These are phyloP conservation scores for Cybosia mesomella DNA, from an alignment of 2,888 invertebrate species.

Conservation along the genomic window DNA sequence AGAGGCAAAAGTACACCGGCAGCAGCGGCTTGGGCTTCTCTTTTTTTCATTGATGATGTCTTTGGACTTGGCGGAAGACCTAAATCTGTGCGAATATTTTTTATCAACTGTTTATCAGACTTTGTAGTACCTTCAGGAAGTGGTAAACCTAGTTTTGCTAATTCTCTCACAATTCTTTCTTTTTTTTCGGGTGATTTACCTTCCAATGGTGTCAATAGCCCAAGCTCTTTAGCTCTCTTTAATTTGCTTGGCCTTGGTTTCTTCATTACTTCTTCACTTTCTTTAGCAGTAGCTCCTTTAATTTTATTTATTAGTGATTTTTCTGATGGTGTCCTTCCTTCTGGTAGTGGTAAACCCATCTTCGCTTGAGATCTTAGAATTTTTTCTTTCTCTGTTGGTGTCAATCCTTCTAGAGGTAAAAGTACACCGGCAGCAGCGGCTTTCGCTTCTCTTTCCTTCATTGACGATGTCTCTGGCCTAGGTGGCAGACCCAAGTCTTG, in stretches of 20 bases:
- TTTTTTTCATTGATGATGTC: conserved; percentile 33
- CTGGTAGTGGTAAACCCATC: conserved; percentile 35
- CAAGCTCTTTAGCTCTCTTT: conserved; percentile 35
- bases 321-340: conserved; percentile 45
- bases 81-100: conserved; percentile 23
- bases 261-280: too few species aligned
- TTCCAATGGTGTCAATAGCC: conserved; percentile 50
- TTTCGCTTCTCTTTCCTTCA: conserved; percentile 31
- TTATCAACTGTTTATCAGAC: conserved; percentile 40
- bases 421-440: conserved; percentile 25
- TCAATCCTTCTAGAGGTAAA: conserved; percentile 27
- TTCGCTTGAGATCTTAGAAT: conserved; percentile 31
- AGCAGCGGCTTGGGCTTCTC: conserved; percentile 20
- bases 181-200: conserved; percentile 48
- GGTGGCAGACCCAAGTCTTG: conserved; percentile 26
- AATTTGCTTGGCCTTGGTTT: too few species aligned
- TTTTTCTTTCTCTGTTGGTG: conserved; percentile 31
- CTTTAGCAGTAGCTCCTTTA: too few species aligned
- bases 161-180: conserved; percentile 42
- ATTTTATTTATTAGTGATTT: conserved; percentile 37
- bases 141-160: conserved; percentile 45
- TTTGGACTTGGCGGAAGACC: conserved; percentile 28
- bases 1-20: conserved; percentile 25
- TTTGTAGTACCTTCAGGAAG: conserved; percentile 53
- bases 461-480: conserved; percentile 22